These are phyloP conservation scores for Nesoenas mayeri DNA, from an alignment of 2,113 vertebrate species.

Conservation along the genomic window DNA sequence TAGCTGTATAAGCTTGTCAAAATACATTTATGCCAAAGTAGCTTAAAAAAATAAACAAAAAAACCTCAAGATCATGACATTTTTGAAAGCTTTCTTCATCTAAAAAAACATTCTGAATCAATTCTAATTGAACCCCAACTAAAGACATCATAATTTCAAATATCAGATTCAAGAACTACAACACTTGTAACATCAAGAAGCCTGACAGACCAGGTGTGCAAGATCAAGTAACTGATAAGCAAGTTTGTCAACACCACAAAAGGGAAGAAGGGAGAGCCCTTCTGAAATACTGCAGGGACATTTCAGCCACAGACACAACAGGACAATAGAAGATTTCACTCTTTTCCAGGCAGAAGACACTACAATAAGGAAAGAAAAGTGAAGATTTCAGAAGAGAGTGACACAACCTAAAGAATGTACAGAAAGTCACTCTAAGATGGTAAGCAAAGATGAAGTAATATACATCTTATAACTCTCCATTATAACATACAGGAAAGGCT, in stretches of 20 bases:
- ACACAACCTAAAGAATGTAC: not conserved
- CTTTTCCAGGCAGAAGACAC: not conserved
- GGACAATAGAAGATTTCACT: not conserved
- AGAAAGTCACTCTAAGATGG: not conserved
- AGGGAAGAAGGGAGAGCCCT: not conserved
- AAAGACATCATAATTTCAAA: not conserved
- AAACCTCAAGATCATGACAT: not conserved
- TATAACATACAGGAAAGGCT: not conserved
- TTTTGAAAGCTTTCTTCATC: not conserved
- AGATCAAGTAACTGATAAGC: not conserved
- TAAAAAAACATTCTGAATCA: not conserved
- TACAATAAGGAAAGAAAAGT: not conserved
- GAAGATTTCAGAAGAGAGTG: not conserved
- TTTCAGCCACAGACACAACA: not conserved
- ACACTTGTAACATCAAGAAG: accelerated
- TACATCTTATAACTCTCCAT: not conserved
- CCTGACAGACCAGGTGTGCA: not conserved
- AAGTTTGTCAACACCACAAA: not conserved
- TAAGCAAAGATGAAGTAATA: not conserved
- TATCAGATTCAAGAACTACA: not conserved
- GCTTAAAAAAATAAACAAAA: not conserved
- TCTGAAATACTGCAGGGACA: not conserved
- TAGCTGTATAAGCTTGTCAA: not conserved
- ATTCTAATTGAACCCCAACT: not conserved
- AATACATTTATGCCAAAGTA: not conserved